Evolutionary conservation across 2,888 invertebrate species (phyloP).

Genomic region (Marasmarcha lunaedactyla): DNA sequence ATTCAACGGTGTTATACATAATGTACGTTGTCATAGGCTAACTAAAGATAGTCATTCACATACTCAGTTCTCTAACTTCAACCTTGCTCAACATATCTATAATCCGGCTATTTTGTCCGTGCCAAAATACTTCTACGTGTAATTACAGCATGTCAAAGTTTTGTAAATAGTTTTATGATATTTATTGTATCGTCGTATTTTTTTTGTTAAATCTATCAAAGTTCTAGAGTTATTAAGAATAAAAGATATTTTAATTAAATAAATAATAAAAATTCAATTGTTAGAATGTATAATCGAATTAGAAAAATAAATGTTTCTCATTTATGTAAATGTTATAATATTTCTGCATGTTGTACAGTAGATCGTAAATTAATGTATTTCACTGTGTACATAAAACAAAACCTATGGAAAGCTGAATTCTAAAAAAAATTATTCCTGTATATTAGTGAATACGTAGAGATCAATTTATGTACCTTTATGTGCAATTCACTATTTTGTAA

Average conservation of each 20-base stretch:
- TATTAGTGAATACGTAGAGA: too few relatives aligned
- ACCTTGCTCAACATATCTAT: conserved; percentile 29
- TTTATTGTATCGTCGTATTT: background rate
- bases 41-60: background rate
- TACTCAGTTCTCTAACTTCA: conserved; percentile 1
- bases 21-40: too few relatives aligned
- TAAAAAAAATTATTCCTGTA: background rate
- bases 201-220: background rate
- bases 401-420: background rate
- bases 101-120: conserved; percentile 21
- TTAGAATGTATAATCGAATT: background rate
- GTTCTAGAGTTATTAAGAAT: background rate
- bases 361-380: background rate
- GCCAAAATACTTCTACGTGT: conserved; percentile 24
- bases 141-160: conserved; percentile 1
- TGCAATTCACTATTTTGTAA: too few relatives aligned
- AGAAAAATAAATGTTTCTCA: background rate
- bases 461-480: too few relatives aligned
- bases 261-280: background rate
- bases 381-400: background rate
- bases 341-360: background rate
- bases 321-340: background rate
- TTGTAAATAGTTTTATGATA: background rate
- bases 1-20: too few relatives aligned
- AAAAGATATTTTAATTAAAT: background rate